These are phyloP conservation scores for Brachyhypopomus gauderio DNA, from an alignment of 2,113 vertebrate genomes.

Conservation along the genomic window DNA sequence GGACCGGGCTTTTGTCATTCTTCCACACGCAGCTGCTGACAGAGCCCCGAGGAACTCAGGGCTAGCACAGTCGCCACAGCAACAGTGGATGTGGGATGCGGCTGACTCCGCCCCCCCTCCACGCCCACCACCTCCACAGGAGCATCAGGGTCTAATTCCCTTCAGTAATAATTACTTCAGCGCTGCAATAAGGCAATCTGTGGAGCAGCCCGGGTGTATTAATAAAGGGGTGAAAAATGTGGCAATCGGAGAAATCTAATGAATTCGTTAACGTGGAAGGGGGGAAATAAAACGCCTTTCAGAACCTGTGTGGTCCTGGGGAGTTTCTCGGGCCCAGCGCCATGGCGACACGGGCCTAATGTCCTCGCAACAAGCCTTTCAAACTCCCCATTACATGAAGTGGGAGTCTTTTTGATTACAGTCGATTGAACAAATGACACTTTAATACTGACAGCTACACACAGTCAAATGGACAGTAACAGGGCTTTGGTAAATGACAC, in stretches of 20 bases:
- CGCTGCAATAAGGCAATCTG: slow-evolving; percentile 50
- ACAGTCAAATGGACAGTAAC: not conserved
- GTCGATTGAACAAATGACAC: not conserved
- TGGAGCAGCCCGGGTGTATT: slow-evolving; percentile 47
- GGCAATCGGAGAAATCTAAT: slow-evolving; percentile 72
- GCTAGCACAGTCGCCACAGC: no score
- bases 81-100: not conserved
- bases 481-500: slow-evolving; percentile 3
- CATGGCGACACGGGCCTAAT: slow-evolving; percentile 58
- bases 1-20: not conserved
- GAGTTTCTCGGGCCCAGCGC: slow-evolving; percentile 67
- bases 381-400: not conserved
- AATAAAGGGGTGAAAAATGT: slow-evolving; percentile 72
- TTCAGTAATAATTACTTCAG: slow-evolving; percentile 59
- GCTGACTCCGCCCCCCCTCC: slow-evolving; percentile 13
- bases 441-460: not conserved
- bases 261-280: slow-evolving; percentile 75
- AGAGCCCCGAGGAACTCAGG: slow-evolving; percentile 25
- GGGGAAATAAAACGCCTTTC: slow-evolving; percentile 57
- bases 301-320: not conserved
- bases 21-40: not conserved
- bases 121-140: slow-evolving; percentile 38
- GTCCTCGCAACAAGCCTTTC: slow-evolving; percentile 64
- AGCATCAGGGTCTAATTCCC: slow-evolving; percentile 50
- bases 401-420: not conserved